Evolutionary conservation across 2,797 vertebrate genomes (phyloP).

Genomic region (Sparus aurata): DNA sequence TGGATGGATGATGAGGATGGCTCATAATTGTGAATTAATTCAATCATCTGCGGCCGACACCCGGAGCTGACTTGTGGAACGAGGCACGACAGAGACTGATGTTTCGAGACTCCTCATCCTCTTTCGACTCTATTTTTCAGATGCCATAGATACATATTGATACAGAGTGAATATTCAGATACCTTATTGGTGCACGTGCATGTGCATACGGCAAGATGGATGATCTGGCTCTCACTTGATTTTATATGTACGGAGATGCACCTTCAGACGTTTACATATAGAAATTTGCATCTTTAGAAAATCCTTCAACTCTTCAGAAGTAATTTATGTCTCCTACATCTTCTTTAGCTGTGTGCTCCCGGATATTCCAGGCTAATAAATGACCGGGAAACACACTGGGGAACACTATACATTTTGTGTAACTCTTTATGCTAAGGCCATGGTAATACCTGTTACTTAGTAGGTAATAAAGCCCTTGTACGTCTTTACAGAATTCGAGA

Average conservation of each 20-base stretch:
- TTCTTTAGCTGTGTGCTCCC: constrained; percentile 14
- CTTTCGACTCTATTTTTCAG: constrained; percentile 1
- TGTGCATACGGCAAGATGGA: neutral
- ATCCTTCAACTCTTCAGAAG: constrained; percentile 8
- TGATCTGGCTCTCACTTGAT: neutral
- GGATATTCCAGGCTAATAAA: constrained; percentile 30
- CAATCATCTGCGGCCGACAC: constrained; percentile 75
- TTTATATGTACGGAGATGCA: neutral
- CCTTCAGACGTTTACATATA: neutral
- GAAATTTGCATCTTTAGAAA: constrained; percentile 9
- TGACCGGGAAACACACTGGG: neutral
- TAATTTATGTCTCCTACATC: constrained; percentile 2
- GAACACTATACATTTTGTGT: too few species aligned
- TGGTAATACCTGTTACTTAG: too few species aligned
- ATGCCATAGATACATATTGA: neutral
- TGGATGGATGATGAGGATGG: constrained; percentile 73
- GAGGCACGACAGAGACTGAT: constrained; percentile 43
- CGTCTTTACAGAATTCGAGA: too few species aligned
- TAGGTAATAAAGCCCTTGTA: too few species aligned
- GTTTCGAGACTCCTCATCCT: constrained; percentile 38
- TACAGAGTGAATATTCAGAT: constrained; percentile 2
- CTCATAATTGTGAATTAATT: constrained; percentile 82
- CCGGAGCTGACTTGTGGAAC: constrained; percentile 50
- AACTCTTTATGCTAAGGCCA: too few species aligned
- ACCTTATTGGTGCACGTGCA: neutral